These are phyloP conservation scores for Chironex yamaguchii DNA, from an alignment of 30 jellyfish, hydroid and myxozoan genomes.

Conservation along the genomic window DNA sequence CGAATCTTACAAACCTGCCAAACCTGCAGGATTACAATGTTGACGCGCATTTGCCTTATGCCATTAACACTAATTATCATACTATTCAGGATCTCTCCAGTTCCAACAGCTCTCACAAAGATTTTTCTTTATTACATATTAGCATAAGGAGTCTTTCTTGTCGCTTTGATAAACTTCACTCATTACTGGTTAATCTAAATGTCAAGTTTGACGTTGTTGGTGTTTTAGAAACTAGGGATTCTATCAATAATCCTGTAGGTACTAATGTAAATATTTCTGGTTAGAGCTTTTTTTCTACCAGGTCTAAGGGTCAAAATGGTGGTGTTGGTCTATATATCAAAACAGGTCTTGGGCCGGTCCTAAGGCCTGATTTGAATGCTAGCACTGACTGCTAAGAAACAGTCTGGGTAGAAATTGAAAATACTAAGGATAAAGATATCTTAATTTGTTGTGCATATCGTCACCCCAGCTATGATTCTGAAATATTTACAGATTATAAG, in stretches of 20 bases:
- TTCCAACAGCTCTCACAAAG: conserved; percentile 9
- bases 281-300: no score
- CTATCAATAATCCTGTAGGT: conserved; percentile 9
- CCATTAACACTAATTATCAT: conserved; percentile 25
- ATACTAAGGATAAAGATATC: not conserved
- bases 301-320: conserved; percentile 8
- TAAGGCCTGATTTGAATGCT: no score
- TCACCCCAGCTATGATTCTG: conserved; percentile 11
- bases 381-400: conserved; percentile 12
- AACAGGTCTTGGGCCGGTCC: conserved; percentile 22
- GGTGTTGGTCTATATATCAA: conserved; percentile 7
- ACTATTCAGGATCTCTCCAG: conserved; percentile 32
- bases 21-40: no score
- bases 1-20: conserved; percentile 13
- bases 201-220: not conserved
- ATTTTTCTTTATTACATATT: not conserved
- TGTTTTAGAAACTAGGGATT: conserved; percentile 24
- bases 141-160: no score
- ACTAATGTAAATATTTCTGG: conserved; percentile 8
- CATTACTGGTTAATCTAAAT: not conserved
- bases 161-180: not conserved
- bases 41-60: conserved; percentile 33
- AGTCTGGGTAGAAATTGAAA: conserved; percentile 34
- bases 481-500: conserved; percentile 6
- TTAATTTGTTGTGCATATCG: conserved; percentile 23